These are phyloP conservation scores for Dysmachus trigonus DNA, from an alignment of 2,888 invertebrate genomes.

Conservation along the genomic window DNA sequence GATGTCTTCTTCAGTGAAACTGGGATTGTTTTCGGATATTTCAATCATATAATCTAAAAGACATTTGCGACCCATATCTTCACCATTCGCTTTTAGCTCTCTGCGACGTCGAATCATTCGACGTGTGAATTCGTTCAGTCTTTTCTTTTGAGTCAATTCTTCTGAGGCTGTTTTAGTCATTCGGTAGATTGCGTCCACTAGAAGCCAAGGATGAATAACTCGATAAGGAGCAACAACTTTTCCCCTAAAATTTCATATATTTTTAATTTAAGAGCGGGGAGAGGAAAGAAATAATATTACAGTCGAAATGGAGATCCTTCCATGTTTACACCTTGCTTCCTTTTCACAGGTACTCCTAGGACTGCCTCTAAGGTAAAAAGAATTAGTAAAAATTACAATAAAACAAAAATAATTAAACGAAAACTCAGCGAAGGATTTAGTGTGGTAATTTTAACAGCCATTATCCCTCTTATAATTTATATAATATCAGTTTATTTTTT, in stretches of 20 bases:
- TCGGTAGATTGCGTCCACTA: constrained; percentile 68
- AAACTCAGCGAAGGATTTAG: not conserved
- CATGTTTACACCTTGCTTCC: constrained; percentile 57
- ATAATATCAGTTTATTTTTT: not conserved
- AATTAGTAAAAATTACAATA: not conserved
- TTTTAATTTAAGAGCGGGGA: not conserved
- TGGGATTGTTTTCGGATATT: constrained; percentile 65
- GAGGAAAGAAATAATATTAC: constrained; percentile 58
- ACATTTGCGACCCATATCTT: constrained; percentile 57
- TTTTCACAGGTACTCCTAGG: constrained; percentile 65
- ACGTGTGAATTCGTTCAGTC: constrained; percentile 65
- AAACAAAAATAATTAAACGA: not conserved
- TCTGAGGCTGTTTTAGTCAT: constrained; percentile 66
- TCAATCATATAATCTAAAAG: constrained; percentile 69
- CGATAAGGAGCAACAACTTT: constrained; percentile 67
- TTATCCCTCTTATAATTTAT: no score
- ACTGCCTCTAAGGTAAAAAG: constrained; percentile 65
- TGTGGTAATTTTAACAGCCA: not conserved
- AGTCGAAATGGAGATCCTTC: constrained; percentile 69
- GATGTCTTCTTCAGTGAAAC: constrained; percentile 69
- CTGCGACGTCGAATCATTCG: constrained; percentile 62
- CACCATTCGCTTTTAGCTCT: constrained; percentile 54
- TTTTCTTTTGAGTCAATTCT: constrained; percentile 67
- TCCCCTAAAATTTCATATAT: constrained; percentile 63
- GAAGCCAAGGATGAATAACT: constrained; percentile 68